A percentile compares a stretch with the other conserved stretches of the same genome.
These are phyloP conservation scores for Drosophila pallidifrons DNA, from an alignment of 1,140 invertebrate species.

Conservation along the genomic window DNA sequence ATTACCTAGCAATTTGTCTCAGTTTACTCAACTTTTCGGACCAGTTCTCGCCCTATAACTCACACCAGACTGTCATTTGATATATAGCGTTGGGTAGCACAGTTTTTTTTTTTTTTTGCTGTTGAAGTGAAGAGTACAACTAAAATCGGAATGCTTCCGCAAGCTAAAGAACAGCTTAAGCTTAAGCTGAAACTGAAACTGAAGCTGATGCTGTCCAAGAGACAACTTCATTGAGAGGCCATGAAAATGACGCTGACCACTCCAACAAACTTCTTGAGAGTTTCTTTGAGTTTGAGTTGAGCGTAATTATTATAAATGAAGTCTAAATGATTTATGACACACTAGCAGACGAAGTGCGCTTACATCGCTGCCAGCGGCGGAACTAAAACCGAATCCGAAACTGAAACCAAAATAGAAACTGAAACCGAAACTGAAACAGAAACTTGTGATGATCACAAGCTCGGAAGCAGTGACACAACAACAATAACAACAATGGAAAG, in stretches of 20 bases:
- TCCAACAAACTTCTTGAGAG: conserved; percentile 53
- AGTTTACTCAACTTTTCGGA: conserved; percentile 13
- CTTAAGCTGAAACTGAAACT: conserved; percentile 3
- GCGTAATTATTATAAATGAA: conserved; percentile 78
- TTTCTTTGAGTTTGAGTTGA: conserved; percentile 24
- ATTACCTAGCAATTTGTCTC: conserved; percentile 37
- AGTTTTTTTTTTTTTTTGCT: too few relatives aligned
- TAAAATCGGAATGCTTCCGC: conserved; percentile 20
- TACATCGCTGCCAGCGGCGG: conserved; percentile 67
- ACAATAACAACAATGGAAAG: conserved; percentile 36
- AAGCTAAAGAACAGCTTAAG: conserved; percentile 14
- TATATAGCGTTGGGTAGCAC: not conserved
- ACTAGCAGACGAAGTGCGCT: conserved; percentile 51
- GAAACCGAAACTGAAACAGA: conserved; percentile 4
- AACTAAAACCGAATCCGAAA: conserved; percentile 42
- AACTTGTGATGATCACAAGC: conserved; percentile 13
- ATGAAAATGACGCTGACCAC: conserved; percentile 61
- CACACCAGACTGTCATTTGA: not conserved
- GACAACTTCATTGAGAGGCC: conserved; percentile 46
- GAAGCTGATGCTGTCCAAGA: conserved; percentile 12
- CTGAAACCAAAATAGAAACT: not conserved
- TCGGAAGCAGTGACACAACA: conserved; percentile 31
- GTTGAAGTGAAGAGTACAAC: not conserved
- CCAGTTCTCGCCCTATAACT: conserved; percentile 20
- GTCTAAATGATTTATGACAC: conserved; percentile 79